Conservation (phyloP, 2,797 vertebrate genomes). For the Squalus acanthias region DNA sequence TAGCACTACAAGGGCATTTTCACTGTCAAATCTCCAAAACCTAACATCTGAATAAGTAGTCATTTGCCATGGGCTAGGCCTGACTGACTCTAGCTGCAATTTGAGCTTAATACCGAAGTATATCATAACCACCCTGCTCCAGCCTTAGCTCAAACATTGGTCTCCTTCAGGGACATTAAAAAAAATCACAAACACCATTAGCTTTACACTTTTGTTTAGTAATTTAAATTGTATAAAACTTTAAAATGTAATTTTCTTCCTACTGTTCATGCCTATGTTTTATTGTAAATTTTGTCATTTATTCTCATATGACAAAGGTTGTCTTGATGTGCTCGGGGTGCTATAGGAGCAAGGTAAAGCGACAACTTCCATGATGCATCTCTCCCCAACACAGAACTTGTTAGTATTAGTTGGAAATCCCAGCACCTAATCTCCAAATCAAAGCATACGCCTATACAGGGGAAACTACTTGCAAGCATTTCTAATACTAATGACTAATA, state of each 20-base stretch:
- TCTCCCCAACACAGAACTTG: too few species aligned
- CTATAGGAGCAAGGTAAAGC: neutral
- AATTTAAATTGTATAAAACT: neutral
- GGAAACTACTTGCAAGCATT: neutral
- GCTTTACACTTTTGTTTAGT: neutral
- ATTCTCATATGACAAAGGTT: neutral
- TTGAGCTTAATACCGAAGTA: too few species aligned
- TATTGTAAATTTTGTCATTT: neutral
- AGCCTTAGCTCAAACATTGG: too few species aligned
- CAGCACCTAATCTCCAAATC: neutral
- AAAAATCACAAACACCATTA: neutral
- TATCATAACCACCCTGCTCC: too few species aligned
- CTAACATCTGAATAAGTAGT: neutral
- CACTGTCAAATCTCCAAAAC: neutral
- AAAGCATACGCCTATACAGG: neutral
- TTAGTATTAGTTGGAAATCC: neutral
- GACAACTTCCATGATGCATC: neutral
- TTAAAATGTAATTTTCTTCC: neutral
- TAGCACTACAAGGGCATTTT: neutral
- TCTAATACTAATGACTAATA: neutral
- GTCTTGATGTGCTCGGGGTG: neutral
- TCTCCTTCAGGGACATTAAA: neutral
- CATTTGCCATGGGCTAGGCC: neutral
- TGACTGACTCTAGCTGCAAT: neutral
- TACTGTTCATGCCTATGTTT: neutral